Evolutionary conservation across 2,888 invertebrate genomes (phyloP).

Genomic region (Epinotia bilunana): DNA sequence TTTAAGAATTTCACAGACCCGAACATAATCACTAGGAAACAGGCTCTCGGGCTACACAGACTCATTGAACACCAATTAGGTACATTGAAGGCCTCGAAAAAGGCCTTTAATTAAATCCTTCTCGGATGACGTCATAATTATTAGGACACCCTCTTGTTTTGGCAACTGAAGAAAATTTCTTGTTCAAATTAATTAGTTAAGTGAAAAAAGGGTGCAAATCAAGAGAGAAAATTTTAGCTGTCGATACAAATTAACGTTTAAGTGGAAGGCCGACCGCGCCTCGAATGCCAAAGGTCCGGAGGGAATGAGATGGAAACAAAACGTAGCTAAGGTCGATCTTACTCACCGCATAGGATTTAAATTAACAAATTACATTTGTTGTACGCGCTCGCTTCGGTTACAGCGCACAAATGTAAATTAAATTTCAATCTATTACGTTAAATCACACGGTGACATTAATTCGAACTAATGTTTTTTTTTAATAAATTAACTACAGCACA

Average conservation of each 20-base stretch:
- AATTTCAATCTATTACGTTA: not conserved
- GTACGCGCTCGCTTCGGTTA: not conserved
- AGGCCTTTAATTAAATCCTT: constrained; percentile 84
- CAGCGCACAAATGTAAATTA: not conserved
- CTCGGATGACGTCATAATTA: constrained; percentile 84
- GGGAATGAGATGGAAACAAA: constrained; percentile 2
- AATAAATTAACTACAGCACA: too few species aligned
- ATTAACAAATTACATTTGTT: not conserved
- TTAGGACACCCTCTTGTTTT: constrained; percentile 77
- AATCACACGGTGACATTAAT: too few species aligned
- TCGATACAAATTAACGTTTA: constrained; percentile 33
- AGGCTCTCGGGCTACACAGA: constrained; percentile 79
- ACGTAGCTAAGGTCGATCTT: not conserved
- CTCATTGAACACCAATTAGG: constrained; percentile 81
- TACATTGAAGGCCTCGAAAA: constrained; percentile 78
- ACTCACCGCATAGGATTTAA: not conserved
- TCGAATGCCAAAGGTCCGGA: constrained; percentile 14
- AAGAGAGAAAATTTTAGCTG: constrained; percentile 20
- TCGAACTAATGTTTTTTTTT: too few species aligned
- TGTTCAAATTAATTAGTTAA: constrained; percentile 69
- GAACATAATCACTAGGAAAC: constrained; percentile 72
- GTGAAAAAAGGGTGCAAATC: constrained; percentile 40
- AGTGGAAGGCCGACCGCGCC: constrained; percentile 15
- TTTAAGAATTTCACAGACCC: constrained; percentile 57
- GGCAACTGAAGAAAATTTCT: constrained; percentile 77